Evolutionary conservation across 1,140 invertebrate genomes (phyloP), one percentile per base, ranked within the genome.

Genomic region (Goniozus legneri): DNA sequence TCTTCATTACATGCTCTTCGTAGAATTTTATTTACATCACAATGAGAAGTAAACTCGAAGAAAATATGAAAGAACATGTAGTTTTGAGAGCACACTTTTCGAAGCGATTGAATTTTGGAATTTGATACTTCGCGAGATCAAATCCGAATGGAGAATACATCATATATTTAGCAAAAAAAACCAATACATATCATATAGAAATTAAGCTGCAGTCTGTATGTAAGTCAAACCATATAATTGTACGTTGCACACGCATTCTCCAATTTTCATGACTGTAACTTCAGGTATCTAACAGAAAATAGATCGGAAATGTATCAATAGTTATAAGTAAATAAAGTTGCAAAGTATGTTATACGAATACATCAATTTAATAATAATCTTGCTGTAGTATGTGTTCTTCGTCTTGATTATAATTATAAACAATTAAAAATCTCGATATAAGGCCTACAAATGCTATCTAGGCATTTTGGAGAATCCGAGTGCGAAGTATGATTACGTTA

Each of bases 171-270:
- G 37, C 18, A 42, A 7, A 33, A n/a, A 33, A 45, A 43, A 13
- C 34, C 6, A 27, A 45, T 54, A 48, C 50, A 46, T 54, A 56
- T 56, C 40, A 54, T 3, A 19, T 46, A 51, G 21, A 6, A 21
- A 2, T 44, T 54, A 54, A 53, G 47, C 30, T 21, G 6, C 2
- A 19, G 40, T 45, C 12, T 37, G 39, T 50, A 24, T 45, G 36
- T 14, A 38, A 12, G 19, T 13, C 14, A 44, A 44, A 12, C 19
- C 8, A 21, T 13, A 14, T 13, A n/a, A 16, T 21, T 20, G 41
- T 21, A 20, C 24, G 44, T 50, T 37, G 51, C 47, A 45, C 20
- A 10, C 24, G 24, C 24, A 10, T 10, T 27, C 24, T 27, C 10
- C 24, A 6, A n/a, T n/a, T n/a, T n/a, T n/a, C n/a, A n/a, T n/a